These are phyloP conservation scores for Ciconia stormi DNA, from an alignment of 2,113 vertebrate species.

Conservation along the genomic window DNA sequence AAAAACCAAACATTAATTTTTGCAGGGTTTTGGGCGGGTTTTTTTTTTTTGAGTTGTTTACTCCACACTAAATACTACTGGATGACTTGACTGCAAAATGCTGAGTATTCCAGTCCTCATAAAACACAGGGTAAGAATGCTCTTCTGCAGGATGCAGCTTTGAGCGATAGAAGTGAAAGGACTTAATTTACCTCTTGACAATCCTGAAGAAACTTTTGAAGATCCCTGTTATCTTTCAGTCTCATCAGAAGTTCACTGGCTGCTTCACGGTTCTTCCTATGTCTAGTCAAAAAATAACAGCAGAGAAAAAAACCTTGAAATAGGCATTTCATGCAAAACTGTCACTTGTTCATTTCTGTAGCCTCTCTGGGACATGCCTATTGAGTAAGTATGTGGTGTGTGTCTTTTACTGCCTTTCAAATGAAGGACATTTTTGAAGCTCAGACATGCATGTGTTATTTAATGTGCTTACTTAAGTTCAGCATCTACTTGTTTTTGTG, in stretches of 20 bases:
- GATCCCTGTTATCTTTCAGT: slow-evolving; percentile 96
- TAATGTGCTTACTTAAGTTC: neutral
- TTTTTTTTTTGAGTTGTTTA: neutral
- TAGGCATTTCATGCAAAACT: neutral
- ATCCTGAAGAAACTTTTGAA: slow-evolving; percentile 97
- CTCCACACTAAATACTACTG: neutral
- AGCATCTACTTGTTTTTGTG: neutral
- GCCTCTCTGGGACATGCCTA: neutral
- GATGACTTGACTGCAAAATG: neutral
- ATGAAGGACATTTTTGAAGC: neutral
- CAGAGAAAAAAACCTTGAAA: neutral
- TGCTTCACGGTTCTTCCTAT: slow-evolving; percentile 92
- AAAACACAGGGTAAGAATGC: neutral
- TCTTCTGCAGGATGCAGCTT: neutral
- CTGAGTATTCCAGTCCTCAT: neutral
- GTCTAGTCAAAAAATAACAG: slow-evolving; percentile 73
- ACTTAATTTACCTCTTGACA: slow-evolving; percentile 88
- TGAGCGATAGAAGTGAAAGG: neutral
- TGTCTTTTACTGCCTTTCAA: neutral
- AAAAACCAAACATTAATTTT: neutral
- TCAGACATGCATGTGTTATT: neutral
- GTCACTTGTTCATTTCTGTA: neutral
- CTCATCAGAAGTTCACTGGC: slow-evolving; percentile 91
- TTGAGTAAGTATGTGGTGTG: neutral
- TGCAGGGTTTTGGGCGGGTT: neutral